phyloP scores from a whole-genome alignment of 2,888 invertebrate species.

The Apodemia zela region DNA sequence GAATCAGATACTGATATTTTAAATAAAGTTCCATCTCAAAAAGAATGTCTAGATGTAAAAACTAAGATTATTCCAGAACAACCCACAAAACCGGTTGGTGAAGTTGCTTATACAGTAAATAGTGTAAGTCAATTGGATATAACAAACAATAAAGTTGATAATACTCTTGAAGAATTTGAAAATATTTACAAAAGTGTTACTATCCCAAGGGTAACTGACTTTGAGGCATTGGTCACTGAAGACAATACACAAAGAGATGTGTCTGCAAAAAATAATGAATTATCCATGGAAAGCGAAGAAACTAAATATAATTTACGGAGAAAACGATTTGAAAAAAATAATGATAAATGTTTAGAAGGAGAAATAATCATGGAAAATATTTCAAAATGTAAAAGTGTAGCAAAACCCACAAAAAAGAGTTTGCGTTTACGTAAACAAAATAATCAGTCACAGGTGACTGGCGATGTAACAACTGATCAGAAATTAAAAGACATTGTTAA shows the following conservation, averaged over 20 bases:
- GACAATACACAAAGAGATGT: constrained; percentile 33
- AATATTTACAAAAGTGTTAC: constrained; percentile 61
- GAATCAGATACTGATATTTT: not conserved
- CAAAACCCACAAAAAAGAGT: constrained; percentile 41
- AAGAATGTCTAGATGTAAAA: not conserved
- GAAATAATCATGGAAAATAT: constrained; percentile 41
- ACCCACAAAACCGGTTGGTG: constrained; percentile 13
- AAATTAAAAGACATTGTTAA: constrained; percentile 63
- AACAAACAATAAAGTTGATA: constrained; percentile 37
- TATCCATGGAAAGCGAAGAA: constrained; percentile 31
- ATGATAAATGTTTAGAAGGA: constrained; percentile 29
- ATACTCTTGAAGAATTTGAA: constrained; percentile 63
- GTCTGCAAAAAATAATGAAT: constrained; percentile 21
- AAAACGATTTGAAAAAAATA: constrained; percentile 19
- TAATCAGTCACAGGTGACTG: constrained; percentile 40
- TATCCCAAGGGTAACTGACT: constrained; percentile 57
- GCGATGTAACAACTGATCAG: constrained; percentile 34
- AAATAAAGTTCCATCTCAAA: not conserved
- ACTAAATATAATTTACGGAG: constrained; percentile 54
- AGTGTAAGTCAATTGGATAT: constrained; percentile 19
- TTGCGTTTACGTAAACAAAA: constrained; percentile 51
- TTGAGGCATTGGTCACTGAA: constrained; percentile 52
- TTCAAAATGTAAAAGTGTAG: constrained; percentile 44
- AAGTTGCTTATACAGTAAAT: not conserved
- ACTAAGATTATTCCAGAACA: not conserved